Conservation (phyloP, 2,797 vertebrate species). For the Sebastiscus tertius region DNA sequence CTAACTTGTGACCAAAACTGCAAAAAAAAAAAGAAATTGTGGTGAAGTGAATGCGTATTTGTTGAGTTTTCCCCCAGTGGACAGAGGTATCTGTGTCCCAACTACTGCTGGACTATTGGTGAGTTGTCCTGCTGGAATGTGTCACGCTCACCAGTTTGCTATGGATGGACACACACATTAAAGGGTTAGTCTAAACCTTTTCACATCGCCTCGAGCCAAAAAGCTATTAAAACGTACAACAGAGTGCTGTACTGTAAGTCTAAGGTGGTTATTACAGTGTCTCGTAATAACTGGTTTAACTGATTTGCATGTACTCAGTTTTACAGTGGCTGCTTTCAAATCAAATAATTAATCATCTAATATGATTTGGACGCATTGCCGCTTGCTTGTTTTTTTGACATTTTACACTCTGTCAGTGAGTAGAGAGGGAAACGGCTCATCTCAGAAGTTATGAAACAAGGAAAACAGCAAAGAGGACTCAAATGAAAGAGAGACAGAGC, state of each 20-base stretch:
- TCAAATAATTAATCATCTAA: background rate
- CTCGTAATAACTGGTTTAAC: background rate
- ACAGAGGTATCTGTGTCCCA: slow-evolving; percentile 60
- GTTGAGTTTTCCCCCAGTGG: slow-evolving; percentile 27
- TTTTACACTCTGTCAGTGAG: background rate
- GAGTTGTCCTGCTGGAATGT: slow-evolving; percentile 64
- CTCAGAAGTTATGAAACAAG: slow-evolving; percentile 22
- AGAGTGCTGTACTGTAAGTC: background rate
- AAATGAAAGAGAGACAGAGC: slow-evolving; percentile 32
- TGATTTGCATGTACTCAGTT: background rate
- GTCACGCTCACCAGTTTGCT: slow-evolving; percentile 60
- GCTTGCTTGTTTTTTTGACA: background rate
- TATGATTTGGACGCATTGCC: background rate
- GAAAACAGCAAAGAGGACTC: background rate
- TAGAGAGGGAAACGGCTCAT: slow-evolving; percentile 1
- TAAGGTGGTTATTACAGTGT: slow-evolving; percentile 7
- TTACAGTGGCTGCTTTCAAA: background rate
- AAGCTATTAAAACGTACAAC: slow-evolving; percentile 32
- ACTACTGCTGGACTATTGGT: slow-evolving; percentile 40
- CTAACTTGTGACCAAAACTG: slow-evolving; percentile 11
- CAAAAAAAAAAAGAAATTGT: background rate
- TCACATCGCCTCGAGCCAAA: slow-evolving; percentile 8
- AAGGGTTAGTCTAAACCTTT: slow-evolving; percentile 23
- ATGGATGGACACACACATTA: slow-evolving; percentile 24
- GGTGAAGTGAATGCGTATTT: slow-evolving; percentile 20